A percentile compares a stretch with the other conserved stretches of the same genome.
These are phyloP conservation scores for Scolopax mira DNA, from an alignment of 2,113 vertebrate species.

Conservation along the genomic window DNA sequence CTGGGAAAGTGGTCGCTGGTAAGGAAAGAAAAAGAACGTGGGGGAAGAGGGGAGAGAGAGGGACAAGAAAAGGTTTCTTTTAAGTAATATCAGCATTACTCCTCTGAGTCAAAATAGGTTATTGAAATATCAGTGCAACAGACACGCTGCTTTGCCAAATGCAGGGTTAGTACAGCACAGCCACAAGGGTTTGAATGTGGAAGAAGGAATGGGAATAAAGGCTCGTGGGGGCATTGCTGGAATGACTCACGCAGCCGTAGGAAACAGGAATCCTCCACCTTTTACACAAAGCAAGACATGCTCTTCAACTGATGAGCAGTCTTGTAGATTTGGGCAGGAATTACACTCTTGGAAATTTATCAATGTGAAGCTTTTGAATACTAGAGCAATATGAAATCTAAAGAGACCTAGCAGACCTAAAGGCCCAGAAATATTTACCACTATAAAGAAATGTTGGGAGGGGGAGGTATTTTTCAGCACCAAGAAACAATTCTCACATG, in stretches of 20 bases:
- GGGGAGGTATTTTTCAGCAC: background rate
- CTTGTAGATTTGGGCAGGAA: background rate
- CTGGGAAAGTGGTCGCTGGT: background rate
- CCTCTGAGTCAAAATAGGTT: background rate
- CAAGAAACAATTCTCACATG: background rate
- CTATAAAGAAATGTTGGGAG: background rate
- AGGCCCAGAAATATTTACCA: background rate
- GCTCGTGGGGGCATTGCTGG: background rate
- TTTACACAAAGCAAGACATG: background rate
- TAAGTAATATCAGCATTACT: background rate
- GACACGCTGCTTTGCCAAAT: rapidly evolving
- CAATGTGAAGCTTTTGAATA: background rate
- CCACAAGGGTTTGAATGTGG: rapidly evolving
- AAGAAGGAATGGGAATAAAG: background rate
- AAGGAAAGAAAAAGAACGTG: background rate
- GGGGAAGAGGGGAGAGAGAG: background rate
- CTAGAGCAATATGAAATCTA: background rate
- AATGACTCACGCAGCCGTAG: background rate
- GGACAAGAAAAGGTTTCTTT: background rate
- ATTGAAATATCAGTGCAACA: background rate
- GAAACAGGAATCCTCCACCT: background rate
- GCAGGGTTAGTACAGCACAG: background rate
- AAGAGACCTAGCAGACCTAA: background rate
- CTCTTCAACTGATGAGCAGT: background rate
- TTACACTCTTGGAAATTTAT: background rate